phyloP scores from a whole-genome alignment of 2,113 vertebrate species.

The Butorides virescens region DNA sequence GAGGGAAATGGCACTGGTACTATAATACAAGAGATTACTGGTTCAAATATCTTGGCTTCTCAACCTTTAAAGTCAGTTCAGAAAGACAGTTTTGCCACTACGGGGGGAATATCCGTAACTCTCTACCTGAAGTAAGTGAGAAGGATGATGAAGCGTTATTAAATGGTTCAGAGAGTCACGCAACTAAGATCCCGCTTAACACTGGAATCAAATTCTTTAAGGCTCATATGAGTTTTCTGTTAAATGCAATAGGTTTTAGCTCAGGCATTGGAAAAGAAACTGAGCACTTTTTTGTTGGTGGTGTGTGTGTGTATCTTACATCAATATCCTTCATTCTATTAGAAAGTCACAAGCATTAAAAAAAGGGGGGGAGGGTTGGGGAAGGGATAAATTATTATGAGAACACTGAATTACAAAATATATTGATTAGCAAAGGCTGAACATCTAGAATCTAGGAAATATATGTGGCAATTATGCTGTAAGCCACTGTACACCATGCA shows the following conservation, averaged over 20 bases:
- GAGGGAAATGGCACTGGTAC: not conserved
- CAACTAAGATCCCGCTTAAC: not conserved
- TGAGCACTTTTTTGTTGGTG: not conserved
- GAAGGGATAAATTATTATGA: not conserved
- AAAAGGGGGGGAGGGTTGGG: fast-evolving
- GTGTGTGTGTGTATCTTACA: not conserved
- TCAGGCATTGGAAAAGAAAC: not conserved
- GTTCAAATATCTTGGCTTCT: not conserved
- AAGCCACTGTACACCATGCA: not conserved
- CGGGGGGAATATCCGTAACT: not conserved
- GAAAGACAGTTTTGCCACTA: not conserved
- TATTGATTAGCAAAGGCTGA: not conserved
- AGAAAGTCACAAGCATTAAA: not conserved
- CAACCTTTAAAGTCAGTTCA: not conserved
- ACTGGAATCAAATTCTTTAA: not conserved
- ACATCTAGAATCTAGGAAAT: not conserved
- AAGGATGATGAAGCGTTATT: not conserved
- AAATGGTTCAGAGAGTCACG: not conserved
- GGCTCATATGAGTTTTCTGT: not conserved
- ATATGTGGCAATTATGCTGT: not conserved
- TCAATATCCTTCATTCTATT: not conserved
- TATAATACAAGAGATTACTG: not conserved
- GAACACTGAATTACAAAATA: not conserved
- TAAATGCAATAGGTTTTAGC: not conserved
- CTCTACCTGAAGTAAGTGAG: not conserved